These are phyloP conservation scores for Calameuta filiformis DNA, from an alignment of 2,888 invertebrate species.

Conservation along the genomic window DNA sequence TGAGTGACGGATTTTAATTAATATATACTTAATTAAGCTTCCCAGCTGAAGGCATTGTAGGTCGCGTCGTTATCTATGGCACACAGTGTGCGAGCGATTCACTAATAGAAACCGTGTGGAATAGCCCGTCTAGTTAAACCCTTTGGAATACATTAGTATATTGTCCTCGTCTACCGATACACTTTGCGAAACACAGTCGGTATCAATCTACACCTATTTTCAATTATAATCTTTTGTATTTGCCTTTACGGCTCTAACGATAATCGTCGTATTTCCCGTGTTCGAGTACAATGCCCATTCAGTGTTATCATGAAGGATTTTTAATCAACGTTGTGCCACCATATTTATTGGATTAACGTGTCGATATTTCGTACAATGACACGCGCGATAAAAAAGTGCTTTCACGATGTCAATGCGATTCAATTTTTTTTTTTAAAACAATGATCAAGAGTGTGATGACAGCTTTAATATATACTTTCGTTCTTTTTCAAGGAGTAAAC, in stretches of 20 bases:
- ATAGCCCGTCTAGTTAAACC: conserved; percentile 49
- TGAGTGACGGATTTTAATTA: conserved; percentile 53
- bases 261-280: neutral
- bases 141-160: conserved; percentile 45
- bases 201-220: neutral
- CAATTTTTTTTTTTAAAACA: neutral
- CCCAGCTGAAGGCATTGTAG: conserved; percentile 43
- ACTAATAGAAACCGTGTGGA: conserved; percentile 47
- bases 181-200: conserved; percentile 1
- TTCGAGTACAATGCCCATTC: too few relatives aligned
- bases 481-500: neutral
- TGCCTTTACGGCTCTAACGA: neutral
- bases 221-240: neutral
- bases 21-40: conserved; percentile 60
- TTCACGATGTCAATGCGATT: neutral
- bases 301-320: neutral
- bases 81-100: conserved; percentile 45
- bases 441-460: neutral
- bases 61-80: conserved; percentile 42
- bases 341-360: neutral
- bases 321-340: neutral
- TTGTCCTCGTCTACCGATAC: conserved; percentile 25
- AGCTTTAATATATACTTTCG: neutral
- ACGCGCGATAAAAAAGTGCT: neutral
- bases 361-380: neutral